Percentiles rank a stretch among this genome's conserved stretches.
Conservation (phyloP, 1,140 invertebrate species). For the Sitobion miscanthi region DNA sequence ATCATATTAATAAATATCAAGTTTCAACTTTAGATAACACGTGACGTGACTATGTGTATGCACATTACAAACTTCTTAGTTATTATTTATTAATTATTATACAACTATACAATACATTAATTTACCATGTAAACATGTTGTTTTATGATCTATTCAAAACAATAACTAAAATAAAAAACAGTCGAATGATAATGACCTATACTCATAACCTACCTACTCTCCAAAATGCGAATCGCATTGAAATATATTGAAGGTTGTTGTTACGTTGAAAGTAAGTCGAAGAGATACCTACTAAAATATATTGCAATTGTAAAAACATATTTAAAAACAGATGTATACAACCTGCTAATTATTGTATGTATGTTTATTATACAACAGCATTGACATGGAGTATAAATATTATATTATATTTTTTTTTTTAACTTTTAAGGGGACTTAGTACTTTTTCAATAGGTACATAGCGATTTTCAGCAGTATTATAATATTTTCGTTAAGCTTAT, state of each 20-base stretch:
- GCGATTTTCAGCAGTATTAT: neutral
- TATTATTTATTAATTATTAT: neutral
- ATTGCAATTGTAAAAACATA: neutral
- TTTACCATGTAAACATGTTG: neutral
- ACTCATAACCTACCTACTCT: neutral
- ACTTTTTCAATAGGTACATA: neutral
- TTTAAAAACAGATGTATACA: neutral
- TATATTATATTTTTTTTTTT: neutral
- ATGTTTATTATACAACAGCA: neutral
- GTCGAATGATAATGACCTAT: neutral
- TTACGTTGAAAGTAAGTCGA: slow-evolving; percentile 3
- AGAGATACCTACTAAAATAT: slow-evolving; percentile 9
- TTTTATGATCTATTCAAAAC: slow-evolving; percentile 5
- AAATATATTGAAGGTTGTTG: neutral
- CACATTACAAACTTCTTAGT: neutral
- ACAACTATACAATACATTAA: neutral
- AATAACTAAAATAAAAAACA: neutral
- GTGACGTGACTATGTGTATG: neutral
- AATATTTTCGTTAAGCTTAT: neutral
- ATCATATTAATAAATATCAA: neutral
- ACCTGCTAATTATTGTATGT: neutral
- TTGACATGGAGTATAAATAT: neutral
- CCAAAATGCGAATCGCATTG: neutral
- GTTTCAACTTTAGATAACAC: neutral
- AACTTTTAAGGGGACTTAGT: neutral